A percentile compares a stretch with the other conserved stretches of the same genome.
phyloP scores from a whole-genome alignment of 1,140 invertebrate species.

The Pollicipes pollicipes region DNA sequence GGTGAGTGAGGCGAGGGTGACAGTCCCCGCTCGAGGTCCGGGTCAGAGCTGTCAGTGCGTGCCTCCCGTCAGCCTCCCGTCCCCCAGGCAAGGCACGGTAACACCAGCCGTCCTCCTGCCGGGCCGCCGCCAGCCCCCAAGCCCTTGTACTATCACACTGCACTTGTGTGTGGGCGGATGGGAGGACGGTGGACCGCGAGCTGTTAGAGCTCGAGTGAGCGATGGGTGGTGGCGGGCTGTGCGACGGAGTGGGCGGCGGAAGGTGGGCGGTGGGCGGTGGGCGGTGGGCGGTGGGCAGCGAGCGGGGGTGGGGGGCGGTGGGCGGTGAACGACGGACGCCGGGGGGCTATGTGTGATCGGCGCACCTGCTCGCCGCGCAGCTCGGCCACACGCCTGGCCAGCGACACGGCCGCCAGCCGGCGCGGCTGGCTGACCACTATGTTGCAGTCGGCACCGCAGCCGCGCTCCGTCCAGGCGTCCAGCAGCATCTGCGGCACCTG shows the following conservation, averaged over 20 bases:
- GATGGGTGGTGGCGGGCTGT: background rate
- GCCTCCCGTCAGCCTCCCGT: no score
- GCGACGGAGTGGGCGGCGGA: background rate
- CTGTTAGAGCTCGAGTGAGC: constrained; percentile 18
- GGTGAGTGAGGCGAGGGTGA: no score
- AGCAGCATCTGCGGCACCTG: constrained; percentile 32
- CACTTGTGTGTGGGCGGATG: no score
- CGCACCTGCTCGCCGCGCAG: constrained; percentile 22
- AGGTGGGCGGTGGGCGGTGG: no score
- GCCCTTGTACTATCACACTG: no score
- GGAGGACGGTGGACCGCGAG: no score
- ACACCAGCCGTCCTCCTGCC: no score
- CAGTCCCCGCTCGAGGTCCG: no score
- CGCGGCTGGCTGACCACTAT: constrained; percentile 36
- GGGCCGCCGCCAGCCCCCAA: no score
- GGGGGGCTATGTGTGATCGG: background rate
- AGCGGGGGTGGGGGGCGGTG: background rate
- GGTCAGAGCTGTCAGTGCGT: no score
- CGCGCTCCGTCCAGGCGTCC: constrained; percentile 26
- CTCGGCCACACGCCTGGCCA: constrained; percentile 27
- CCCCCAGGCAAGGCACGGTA: no score
- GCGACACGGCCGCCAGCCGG: constrained; percentile 35
- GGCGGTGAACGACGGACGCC: background rate
- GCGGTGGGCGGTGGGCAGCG: no score
- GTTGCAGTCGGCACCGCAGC: constrained; percentile 8